phyloP scores from a whole-genome alignment of 2,888 invertebrate species.

The Epistrophe grossulariae region DNA sequence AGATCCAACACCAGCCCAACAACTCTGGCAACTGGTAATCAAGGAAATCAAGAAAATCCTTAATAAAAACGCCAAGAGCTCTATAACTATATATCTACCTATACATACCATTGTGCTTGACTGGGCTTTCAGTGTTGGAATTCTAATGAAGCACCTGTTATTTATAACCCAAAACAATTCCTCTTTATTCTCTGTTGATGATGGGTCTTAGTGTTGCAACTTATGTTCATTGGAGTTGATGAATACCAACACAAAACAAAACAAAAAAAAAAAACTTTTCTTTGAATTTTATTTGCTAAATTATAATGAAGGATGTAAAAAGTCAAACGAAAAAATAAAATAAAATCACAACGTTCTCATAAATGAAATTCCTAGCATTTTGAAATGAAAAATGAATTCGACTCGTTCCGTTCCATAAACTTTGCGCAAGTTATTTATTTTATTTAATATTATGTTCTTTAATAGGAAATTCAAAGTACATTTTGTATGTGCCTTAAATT shows the following conservation, averaged over 20 bases:
- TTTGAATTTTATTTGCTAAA: neutral
- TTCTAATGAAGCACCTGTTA: conserved; percentile 44
- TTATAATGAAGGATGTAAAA: neutral
- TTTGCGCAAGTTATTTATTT: too few species aligned
- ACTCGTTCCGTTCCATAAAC: too few species aligned
- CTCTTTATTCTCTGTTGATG: conserved; percentile 7
- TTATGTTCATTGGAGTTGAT: conserved; percentile 13
- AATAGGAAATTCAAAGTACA: too few species aligned
- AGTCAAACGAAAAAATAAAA: neutral
- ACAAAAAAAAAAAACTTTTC: neutral
- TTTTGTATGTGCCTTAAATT: too few species aligned
- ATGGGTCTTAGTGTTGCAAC: conserved; percentile 6
- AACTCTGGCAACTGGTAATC: neutral
- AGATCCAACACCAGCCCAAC: neutral
- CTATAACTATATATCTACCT: conserved; percentile 19
- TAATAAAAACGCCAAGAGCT: conserved; percentile 30
- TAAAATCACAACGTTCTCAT: neutral
- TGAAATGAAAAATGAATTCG: neutral
- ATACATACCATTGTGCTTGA: conserved; percentile 11
- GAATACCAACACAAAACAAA: neutral
- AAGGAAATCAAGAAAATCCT: conserved; percentile 51
- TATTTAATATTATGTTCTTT: too few species aligned
- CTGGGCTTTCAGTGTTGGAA: conserved; percentile 24
- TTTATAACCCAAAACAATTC: conserved; percentile 32
- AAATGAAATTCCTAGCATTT: neutral